phyloP scores from a whole-genome alignment of 2,113 vertebrate genomes.

The Dasyornis broadbenti region DNA sequence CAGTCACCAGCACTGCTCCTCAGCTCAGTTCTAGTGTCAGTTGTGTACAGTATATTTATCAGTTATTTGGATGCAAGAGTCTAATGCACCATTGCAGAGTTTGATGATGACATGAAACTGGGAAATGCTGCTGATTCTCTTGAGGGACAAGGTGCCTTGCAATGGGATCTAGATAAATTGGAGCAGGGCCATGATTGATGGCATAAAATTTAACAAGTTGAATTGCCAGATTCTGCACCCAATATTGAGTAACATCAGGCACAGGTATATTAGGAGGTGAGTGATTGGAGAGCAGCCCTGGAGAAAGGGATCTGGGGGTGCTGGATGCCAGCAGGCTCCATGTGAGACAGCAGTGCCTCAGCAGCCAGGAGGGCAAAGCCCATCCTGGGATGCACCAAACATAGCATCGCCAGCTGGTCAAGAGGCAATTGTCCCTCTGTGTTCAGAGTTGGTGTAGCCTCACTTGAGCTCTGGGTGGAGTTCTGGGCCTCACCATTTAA shows the following conservation, averaged over 20 bases:
- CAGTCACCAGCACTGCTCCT: not conserved
- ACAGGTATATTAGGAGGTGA: not conserved
- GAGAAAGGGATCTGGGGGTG: not conserved
- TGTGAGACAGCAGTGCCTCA: not conserved
- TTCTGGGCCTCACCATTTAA: not conserved
- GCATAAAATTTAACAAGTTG: not conserved
- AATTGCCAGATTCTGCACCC: not conserved
- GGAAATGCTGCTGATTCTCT: not conserved
- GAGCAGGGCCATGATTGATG: not conserved
- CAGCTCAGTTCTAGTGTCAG: not conserved
- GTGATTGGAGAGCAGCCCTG: not conserved
- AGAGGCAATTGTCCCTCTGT: fast-evolving
- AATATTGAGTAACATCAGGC: not conserved
- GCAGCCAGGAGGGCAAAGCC: not conserved
- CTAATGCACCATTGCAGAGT: not conserved
- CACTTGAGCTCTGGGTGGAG: not conserved
- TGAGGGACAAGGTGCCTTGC: not conserved
- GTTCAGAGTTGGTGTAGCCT: not conserved
- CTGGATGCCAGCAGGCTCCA: not conserved
- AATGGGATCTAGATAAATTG: not conserved
- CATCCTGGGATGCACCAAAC: not conserved
- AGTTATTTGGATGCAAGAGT: not conserved
- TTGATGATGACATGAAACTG: not conserved
- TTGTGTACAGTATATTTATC: not conserved
- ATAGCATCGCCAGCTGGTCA: fast-evolving